These are phyloP conservation scores for Vandiemenella viatica DNA, from an alignment of 2,888 invertebrate species.

Conservation along the genomic window DNA sequence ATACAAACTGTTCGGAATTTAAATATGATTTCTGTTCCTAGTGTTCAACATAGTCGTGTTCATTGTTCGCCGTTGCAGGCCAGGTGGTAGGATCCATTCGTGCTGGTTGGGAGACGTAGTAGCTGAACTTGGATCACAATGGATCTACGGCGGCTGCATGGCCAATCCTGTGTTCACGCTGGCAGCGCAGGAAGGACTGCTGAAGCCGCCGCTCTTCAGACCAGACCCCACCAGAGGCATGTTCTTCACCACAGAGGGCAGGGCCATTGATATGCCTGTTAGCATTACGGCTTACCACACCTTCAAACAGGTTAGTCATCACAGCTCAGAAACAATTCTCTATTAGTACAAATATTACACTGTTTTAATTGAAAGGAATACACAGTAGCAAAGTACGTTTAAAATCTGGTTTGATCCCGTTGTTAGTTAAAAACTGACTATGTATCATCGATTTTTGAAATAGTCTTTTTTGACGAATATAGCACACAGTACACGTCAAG, in stretches of 20 bases:
- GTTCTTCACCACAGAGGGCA: conserved; percentile 54
- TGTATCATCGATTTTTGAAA: too few relatives aligned
- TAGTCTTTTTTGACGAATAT: too few relatives aligned
- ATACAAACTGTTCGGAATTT: too few relatives aligned
- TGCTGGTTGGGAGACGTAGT: conserved; percentile 61
- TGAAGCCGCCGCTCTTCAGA: conserved; percentile 40
- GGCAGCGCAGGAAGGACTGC: conserved; percentile 49
- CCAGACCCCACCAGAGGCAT: conserved; percentile 40
- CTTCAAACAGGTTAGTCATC: too few relatives aligned
- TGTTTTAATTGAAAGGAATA: too few relatives aligned
- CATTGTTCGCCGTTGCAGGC: conserved; percentile 36
- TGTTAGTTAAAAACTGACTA: too few relatives aligned
- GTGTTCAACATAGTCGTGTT: too few relatives aligned
- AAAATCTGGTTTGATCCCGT: too few relatives aligned
- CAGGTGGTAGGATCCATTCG: conserved; percentile 63
- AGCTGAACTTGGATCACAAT: conserved; percentile 63
- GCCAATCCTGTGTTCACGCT: conserved; percentile 55
- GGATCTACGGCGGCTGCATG: conserved; percentile 54
- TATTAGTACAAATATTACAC: too few relatives aligned
- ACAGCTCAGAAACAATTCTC: too few relatives aligned
- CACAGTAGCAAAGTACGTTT: too few relatives aligned
- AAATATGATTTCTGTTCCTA: background rate
- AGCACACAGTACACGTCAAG: too few relatives aligned
- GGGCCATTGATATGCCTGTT: conserved; percentile 45
- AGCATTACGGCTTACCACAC: conserved; percentile 49